phyloP scores from a whole-genome alignment of 2,797 vertebrate genomes.

The Enteromius radiatus region DNA sequence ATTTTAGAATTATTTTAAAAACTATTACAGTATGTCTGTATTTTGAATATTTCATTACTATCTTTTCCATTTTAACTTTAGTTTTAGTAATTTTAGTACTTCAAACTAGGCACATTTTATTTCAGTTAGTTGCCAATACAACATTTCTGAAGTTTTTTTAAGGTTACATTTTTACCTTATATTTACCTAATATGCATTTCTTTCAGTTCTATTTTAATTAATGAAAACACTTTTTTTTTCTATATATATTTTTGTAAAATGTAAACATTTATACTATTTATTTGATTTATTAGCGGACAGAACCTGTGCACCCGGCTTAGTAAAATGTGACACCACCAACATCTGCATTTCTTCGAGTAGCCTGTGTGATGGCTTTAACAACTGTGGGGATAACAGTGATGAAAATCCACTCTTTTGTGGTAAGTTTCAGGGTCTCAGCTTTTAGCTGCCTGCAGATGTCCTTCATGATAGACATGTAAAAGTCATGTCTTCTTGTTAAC shows the following conservation, averaged over 20 bases:
- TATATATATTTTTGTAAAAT: too few relatives aligned
- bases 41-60: neutral
- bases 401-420: slow-evolving; percentile 80
- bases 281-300: slow-evolving; percentile 79
- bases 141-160: neutral
- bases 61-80: neutral
- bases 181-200: neutral
- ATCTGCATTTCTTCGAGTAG: slow-evolving; percentile 86
- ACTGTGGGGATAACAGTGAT: slow-evolving; percentile 81
- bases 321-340: slow-evolving; percentile 88
- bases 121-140: neutral
- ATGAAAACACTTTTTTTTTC: neutral
- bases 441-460: neutral
- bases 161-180: neutral
- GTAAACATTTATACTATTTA: too few relatives aligned
- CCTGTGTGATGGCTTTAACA: slow-evolving; percentile 85
- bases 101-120: neutral
- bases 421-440: slow-evolving; percentile 49
- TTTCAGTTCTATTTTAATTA: neutral
- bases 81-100: neutral
- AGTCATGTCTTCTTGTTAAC: slow-evolving; percentile 17
- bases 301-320: slow-evolving; percentile 80
- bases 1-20: neutral
- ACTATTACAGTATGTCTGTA: neutral
- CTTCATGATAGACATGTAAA: neutral